Evolutionary conservation across 2,888 invertebrate species (phyloP), one percentile per base, ranked within the genome.

Genomic region (Hydropsyche betteni): DNA sequence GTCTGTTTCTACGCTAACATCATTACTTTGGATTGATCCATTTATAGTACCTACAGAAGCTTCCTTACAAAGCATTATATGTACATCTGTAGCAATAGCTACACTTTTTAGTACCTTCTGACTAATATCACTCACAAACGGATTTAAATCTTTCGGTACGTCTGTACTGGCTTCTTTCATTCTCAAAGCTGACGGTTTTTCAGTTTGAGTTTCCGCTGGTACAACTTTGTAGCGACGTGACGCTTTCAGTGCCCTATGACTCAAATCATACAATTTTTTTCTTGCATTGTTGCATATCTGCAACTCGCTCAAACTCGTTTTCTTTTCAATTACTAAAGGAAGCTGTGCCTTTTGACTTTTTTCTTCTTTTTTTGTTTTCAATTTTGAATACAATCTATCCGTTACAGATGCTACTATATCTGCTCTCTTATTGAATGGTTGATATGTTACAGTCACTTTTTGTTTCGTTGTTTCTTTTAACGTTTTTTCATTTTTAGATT

Each of bases 331-430:
- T 1, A 36, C 34, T 10, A 10, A 4, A 10, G 85, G 81, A 14
- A 83, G 80, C 44, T 85, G 80, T 80, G 88, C 84, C 81, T 87
- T 83, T 83, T 86, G 82, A 80, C 86, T 80, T 74, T 85, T 80
- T 69, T 82, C 84, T 85, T 85, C 88, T 84, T 85, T 88, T 85
- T 84, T 90, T 84, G 82, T 87, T 83, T 87, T 90, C 44, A 87
- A 80, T 80, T 83, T 90, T 0, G 89, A 87, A 81, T 92, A 92
- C 12, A 92, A 83, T 80, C 92, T 85, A 80, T 90, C 89, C 2
- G 92, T 92, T 2, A 92, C 92, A 0, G 91, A 91, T 4, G 92
- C 91, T 2, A 92, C 91, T 71, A 92, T 91, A 83, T 91, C 90
- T 24, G 91, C 90, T 81, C 91, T 85, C 81, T 90, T 89, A 58